These are phyloP conservation scores for Byasa hedistus DNA, from an alignment of 2,888 invertebrate species.

Conservation along the genomic window DNA sequence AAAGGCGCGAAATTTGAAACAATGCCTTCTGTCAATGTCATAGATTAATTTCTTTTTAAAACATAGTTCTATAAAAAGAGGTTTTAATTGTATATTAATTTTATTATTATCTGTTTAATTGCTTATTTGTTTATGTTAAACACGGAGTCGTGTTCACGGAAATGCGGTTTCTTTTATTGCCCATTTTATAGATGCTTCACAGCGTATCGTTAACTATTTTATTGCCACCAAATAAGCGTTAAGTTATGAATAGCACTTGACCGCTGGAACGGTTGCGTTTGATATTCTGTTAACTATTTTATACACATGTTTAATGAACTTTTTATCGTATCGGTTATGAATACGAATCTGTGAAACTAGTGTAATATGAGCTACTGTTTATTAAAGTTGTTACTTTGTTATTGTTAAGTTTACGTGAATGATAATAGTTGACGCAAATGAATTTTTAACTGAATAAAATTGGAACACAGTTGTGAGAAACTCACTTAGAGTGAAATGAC, in stretches of 20 bases:
- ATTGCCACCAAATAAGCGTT: conserved; percentile 23
- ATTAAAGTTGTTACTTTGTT: background rate
- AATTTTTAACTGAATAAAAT: too few species aligned
- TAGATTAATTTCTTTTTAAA: too few species aligned
- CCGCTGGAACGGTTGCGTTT: background rate
- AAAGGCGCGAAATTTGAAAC: too few species aligned
- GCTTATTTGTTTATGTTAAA: conserved; percentile 10
- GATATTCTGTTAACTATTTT: background rate
- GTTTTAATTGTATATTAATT: background rate
- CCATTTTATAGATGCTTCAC: conserved; percentile 17
- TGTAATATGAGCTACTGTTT: background rate
- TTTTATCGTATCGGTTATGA: background rate
- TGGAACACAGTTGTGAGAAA: background rate
- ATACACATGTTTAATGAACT: background rate
- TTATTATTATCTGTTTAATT: background rate
- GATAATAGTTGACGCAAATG: too few species aligned
- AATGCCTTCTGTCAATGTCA: too few species aligned
- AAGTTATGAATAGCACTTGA: conserved; percentile 22
- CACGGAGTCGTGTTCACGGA: background rate
- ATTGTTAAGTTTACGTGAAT: too few species aligned
- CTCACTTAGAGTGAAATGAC: conserved; percentile 16
- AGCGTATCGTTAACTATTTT: conserved; percentile 25
- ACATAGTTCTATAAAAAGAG: background rate
- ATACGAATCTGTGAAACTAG: background rate
- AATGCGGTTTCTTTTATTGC: conserved; percentile 24